Evolutionary conservation across 92 coral and sea anemone genomes (phyloP), one percentile per base, ranked within the genome.

Genomic region (Zoanthus gigantus): DNA sequence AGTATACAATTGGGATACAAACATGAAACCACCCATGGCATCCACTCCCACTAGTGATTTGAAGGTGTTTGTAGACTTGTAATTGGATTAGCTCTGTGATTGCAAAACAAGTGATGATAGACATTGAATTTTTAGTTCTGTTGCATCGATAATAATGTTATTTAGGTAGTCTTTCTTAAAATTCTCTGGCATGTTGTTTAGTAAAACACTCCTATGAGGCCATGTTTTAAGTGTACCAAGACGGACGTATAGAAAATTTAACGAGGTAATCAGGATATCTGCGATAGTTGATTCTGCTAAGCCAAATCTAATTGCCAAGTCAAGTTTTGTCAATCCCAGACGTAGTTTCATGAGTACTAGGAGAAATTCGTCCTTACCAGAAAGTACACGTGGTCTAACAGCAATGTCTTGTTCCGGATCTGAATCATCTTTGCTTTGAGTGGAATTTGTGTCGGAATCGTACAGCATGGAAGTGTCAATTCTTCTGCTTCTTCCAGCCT

Each of bases 51-150:
- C 81, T 42, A 89, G 71, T 57, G 88, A 89, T 83, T 89, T 89
- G 53, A 83, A 77, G 31, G 92, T 89, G 76, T 89, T 89, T n/a
- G 92, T 89, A 5, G 92, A 89, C 67, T 89, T 89, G 29, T 89
- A 89, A 82, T 83, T 89, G 14, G 92, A 89, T 29, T 82, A 88
- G 68, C 91, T 88, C 58, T 88, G 91, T 30, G 91, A 88, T 65
- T 88, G 90, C 9, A 88, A 11, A 16, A 88, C 86, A 32, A 88
- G 71, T 16, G 90, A 88, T 31, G 79, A 67, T 44, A 86, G 90
- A 29, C 68, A 61, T 16, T 61, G 68, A 61, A 61, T 61, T 61
- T 18, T 61, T 16, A 61, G 14, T 14, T 61, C 90, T 79, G 78
- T 69, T 9, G 66, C 65, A 48, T 83, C 87, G 37, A 69, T 68